Percentiles rank a stretch among this genome's conserved stretches.
phyloP scores from a whole-genome alignment of 1,140 invertebrate species.

The Cecropterus lyciades region DNA sequence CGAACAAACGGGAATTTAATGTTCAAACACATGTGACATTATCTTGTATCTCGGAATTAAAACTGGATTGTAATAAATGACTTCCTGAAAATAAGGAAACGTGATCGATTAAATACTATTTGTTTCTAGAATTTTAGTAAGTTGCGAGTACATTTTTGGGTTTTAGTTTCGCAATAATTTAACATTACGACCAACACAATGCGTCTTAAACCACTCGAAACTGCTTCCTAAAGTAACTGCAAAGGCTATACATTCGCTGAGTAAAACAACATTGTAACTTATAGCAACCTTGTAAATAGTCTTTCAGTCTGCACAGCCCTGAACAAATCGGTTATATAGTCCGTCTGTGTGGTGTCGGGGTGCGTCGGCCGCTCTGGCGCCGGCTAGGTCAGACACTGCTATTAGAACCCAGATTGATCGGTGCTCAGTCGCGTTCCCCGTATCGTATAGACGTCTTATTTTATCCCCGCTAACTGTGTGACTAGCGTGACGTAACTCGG shows the following conservation, averaged over 20 bases:
- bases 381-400: conserved; percentile 70
- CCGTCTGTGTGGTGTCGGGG: conserved; percentile 47
- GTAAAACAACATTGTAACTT: conserved; percentile 34
- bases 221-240: conserved; percentile 31
- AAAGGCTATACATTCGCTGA: conserved; percentile 8
- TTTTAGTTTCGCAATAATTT: conserved; percentile 10
- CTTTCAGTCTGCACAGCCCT: conserved; percentile 38
- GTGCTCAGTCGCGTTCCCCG: conserved; percentile 59
- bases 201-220: conserved; percentile 27
- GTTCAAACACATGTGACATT: conserved; percentile 1
- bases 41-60: not conserved
- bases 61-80: not conserved
- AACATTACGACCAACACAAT: conserved; percentile 15
- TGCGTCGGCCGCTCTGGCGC: conserved; percentile 67
- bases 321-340: conserved; percentile 48
- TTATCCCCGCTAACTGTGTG: conserved; percentile 47
- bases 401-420: conserved; percentile 78
- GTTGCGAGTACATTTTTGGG: not conserved
- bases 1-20: conserved; percentile 12
- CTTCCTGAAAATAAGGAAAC: too few species aligned
- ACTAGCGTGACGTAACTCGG: conserved; percentile 51
- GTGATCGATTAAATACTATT: too few species aligned
- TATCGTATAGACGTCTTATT: conserved; percentile 66
- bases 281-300: conserved; percentile 28
- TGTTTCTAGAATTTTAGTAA: not conserved